Conservation (phyloP, 2,113 vertebrate genomes). For the Grallaria varia region DNA sequence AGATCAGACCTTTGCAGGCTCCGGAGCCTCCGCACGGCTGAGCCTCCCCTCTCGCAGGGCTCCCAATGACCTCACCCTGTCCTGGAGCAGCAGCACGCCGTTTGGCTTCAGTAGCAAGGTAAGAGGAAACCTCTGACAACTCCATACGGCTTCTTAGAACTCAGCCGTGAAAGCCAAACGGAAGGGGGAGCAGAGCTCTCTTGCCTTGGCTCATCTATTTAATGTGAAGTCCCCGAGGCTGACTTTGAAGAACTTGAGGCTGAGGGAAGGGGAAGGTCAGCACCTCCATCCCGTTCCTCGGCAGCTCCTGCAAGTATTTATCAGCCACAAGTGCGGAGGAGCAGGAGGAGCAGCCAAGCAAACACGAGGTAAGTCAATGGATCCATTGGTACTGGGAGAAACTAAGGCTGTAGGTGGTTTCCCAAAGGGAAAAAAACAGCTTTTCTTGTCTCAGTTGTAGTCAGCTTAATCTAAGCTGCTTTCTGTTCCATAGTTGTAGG, state of each 20-base stretch:
- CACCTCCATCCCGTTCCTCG: not conserved
- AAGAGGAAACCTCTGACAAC: slow-evolving; percentile 81
- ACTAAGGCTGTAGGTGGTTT: not conserved
- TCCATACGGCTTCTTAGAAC: slow-evolving; percentile 51
- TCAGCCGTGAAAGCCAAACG: slow-evolving; percentile 76
- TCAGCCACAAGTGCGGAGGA: not conserved
- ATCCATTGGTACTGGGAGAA: not conserved
- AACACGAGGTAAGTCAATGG: slow-evolving; percentile 11
- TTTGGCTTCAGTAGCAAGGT: slow-evolving; percentile 86
- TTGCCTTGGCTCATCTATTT: slow-evolving; percentile 67
- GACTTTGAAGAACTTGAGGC: slow-evolving; percentile 50
- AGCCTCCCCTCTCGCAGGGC: slow-evolving; percentile 67
- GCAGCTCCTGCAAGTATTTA: slow-evolving; percentile 3
- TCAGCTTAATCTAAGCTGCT: not conserved
- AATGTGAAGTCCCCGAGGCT: slow-evolving; percentile 58
- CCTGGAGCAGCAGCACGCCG: slow-evolving; percentile 74
- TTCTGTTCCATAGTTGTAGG: not conserved
- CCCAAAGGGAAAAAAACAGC: not conserved
- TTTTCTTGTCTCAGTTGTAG: not conserved
- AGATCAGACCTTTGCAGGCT: slow-evolving; percentile 68
- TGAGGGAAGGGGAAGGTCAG: slow-evolving; percentile 53
- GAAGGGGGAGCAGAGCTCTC: slow-evolving; percentile 51
- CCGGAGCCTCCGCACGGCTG: slow-evolving; percentile 52
- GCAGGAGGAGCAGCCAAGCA: not conserved
- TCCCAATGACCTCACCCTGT: slow-evolving; percentile 71